Conservation (phyloP, 2,888 invertebrate genomes). For the Eupithecia dodoneata region DNA sequence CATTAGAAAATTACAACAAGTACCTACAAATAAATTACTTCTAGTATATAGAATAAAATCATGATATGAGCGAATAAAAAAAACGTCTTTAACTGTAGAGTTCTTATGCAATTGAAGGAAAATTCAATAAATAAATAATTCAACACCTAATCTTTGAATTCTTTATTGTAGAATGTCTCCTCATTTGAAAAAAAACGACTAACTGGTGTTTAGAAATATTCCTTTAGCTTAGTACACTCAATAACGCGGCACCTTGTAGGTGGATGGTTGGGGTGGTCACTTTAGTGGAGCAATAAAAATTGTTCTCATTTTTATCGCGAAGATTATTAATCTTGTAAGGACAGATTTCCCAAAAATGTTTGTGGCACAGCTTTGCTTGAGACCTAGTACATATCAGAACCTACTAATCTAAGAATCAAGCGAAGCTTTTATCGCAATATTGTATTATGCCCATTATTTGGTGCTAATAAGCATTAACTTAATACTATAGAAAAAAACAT, state of each 20-base stretch:
- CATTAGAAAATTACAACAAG: too few species aligned
- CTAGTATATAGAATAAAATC: too few species aligned
- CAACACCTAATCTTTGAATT: too few species aligned
- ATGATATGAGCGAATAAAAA: too few species aligned
- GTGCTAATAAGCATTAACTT: too few species aligned
- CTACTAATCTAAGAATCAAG: not conserved
- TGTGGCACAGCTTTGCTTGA: not conserved
- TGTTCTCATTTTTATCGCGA: constrained; percentile 32
- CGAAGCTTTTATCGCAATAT: not conserved
- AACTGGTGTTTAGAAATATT: not conserved
- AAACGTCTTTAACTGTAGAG: too few species aligned
- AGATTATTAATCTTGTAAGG: constrained; percentile 24
- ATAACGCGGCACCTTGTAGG: not conserved
- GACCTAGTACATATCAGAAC: not conserved
- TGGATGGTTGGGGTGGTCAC: constrained; percentile 15
- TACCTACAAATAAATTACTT: too few species aligned
- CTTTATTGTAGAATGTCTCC: too few species aligned
- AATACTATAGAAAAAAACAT: too few species aligned
- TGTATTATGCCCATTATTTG: too few species aligned
- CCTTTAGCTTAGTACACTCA: not conserved
- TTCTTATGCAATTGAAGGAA: too few species aligned
- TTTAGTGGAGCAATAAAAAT: constrained; percentile 30
- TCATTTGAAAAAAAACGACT: not conserved
- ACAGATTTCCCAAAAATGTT: not conserved
- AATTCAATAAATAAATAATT: too few species aligned